Conservation (phyloP, 2,797 vertebrate species). For the Tamandua tetradactyla region DNA sequence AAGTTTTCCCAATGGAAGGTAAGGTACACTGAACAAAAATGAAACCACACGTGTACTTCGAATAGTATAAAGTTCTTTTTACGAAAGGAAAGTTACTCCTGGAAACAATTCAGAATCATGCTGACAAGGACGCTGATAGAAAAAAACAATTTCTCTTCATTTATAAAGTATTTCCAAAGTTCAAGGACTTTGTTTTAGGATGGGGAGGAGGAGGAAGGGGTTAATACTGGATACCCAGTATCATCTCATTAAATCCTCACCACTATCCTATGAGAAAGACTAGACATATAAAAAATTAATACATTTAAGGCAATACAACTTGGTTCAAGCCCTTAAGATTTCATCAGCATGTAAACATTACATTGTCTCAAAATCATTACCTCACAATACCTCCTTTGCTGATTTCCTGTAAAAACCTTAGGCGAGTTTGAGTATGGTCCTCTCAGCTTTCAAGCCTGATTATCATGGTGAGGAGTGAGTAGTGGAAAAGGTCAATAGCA, state of each 20-base stretch:
- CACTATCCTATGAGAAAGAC: background rate
- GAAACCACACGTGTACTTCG: conserved; percentile 54
- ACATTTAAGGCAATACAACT: background rate
- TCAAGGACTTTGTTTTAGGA: conserved; percentile 63
- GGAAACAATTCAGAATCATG: conserved; percentile 60
- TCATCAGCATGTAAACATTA: background rate
- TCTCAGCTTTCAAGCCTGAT: background rate
- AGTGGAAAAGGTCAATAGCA: background rate
- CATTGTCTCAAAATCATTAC: too few species aligned
- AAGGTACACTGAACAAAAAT: conserved; percentile 59
- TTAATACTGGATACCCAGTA: background rate
- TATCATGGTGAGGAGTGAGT: background rate
- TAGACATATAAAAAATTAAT: background rate
- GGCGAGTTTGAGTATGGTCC: background rate
- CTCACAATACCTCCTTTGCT: background rate
- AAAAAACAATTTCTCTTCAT: conserved; percentile 53
- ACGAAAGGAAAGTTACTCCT: conserved; percentile 54
- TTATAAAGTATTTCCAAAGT: conserved; percentile 38
- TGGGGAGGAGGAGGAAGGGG: background rate
- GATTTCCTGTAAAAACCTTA: background rate
- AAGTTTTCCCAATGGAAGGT: conserved; percentile 54
- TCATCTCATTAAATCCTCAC: background rate
- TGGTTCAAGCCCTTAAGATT: background rate
- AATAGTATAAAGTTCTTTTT: conserved; percentile 65
- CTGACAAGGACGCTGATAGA: conserved; percentile 44